Evolutionary conservation across 2,113 vertebrate genomes (phyloP), one percentile per base, ranked within the genome.

Genomic region (Hepsetus odoe): DNA sequence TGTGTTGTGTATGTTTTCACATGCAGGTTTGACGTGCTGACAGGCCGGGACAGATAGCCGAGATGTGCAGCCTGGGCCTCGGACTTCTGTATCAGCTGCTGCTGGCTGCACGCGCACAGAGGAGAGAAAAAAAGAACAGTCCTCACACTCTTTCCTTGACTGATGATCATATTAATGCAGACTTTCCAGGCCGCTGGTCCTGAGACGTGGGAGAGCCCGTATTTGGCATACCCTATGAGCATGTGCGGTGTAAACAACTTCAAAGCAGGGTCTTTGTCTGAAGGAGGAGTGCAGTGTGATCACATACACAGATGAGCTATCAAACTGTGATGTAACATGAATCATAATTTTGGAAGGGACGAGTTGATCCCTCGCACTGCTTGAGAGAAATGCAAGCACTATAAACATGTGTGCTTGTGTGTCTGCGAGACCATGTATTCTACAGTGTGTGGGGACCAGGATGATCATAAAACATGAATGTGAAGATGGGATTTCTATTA

Each of bases 1-100:
- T 92, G 86, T 88, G 72, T 86, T 91, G 90, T 91, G 86, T 92
- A 89, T 83, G 87, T 90, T 91, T 92, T 92, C 89, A 81, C 91
- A 86, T 92, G 89, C 89, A 90, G 90, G 90, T 91, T 90, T 89
- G 89, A 92, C 84, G 80, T 83, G 83, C 86, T 88, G 90, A 93
- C 91, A 90, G 86, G 68, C 84, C 10, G 35, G 88, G 85, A 90
- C 88, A 89, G 91, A 92, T 89, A 90, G 88, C 83, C 12, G 86
- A 74, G 85, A 89, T 89, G 91, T 83, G 83, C 87, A 72, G 87
- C 81, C 85, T 72, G 67, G 79, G 88, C 87, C 68, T 76, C 85
- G 28, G 82, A 65, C 89, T 86, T 86, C 87, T 83, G 87, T 74
- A 85, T 75, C 59, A 76, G 87, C 88, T 86, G 87, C 88, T 88